Conservation (phyloP, 2,888 invertebrate species). For the Dasypogon diadema region DNA sequence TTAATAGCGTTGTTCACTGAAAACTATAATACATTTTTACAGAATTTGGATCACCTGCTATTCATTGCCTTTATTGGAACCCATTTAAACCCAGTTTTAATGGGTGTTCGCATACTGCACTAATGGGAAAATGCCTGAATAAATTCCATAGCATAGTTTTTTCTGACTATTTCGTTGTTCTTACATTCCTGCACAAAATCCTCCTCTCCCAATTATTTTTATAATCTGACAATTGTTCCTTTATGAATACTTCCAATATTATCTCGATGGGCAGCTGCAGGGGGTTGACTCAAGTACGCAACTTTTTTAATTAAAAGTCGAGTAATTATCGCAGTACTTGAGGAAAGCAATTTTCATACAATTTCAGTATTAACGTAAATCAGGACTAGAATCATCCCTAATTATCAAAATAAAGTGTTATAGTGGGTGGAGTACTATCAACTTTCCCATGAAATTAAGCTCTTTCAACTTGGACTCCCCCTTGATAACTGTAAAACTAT, state of each 20-base stretch:
- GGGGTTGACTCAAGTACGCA: neutral
- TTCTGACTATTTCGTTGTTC: neutral
- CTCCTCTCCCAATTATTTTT: neutral
- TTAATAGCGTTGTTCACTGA: no score
- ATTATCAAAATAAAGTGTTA: slow-evolving; percentile 8
- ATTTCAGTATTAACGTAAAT: slow-evolving; percentile 6
- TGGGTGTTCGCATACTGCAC: neutral
- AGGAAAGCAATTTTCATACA: slow-evolving; percentile 2
- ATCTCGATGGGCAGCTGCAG: neutral
- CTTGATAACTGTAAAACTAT: slow-evolving; percentile 38
- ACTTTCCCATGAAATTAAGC: slow-evolving; percentile 1
- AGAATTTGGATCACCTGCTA: no score
- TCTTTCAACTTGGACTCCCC: neutral
- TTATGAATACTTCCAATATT: slow-evolving; percentile 1
- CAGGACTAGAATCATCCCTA: neutral
- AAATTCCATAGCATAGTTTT: no score
- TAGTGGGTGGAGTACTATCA: neutral
- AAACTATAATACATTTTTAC: no score
- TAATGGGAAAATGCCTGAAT: neutral
- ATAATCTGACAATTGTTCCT: neutral
- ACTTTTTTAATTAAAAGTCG: slow-evolving; percentile 32
- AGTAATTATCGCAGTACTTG: slow-evolving; percentile 13
- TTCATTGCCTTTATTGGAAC: no score
- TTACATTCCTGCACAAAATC: neutral
- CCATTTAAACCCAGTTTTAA: neutral